Evolutionary conservation across 2,113 vertebrate genomes (phyloP), one percentile per base, ranked within the genome.

Genomic region (Budorcas taxicolor): DNA sequence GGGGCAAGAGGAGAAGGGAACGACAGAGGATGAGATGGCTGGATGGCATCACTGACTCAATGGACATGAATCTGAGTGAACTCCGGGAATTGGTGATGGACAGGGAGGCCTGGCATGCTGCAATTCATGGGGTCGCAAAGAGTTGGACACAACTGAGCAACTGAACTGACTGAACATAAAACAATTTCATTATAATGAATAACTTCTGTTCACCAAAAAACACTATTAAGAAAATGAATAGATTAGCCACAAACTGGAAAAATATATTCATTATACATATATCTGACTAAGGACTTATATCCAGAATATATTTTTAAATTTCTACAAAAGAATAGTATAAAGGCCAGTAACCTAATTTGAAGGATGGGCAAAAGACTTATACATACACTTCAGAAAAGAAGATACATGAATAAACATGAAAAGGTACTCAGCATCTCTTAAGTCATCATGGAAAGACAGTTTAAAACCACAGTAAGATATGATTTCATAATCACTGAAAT

Each of bases 171-270:
- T 50, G 50, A 50, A 50, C 50, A 60, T n/a, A 83, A 47, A 83
- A 91, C 60, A 91, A 57, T 84, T 95, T 93, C 23, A 55, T 90
- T 90, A 62, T 60, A 88, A 78, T 53, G 43, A 71, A 89, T 83
- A 87, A 43, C 58, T 87, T 93, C 58, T 81, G 6, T 33, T 96
- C 23, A 96, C 88, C 64, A 91, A 31, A 94, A 91, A 80, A 40
- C 2, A 91, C 36, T 58, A 71, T 87, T 84, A 92, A 87, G 43
- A 97, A 97, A 93, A 76, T 90, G 60, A 87, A 53, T 74, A 95
- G 36, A 89, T 7, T 81, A 86, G 23, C 55, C 43, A 58, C 40
- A 87, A 15, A 57, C n/a, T 96, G 10, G 27, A 81, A 62, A 93
- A 92, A 90, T 45, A 19, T 19, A 43, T 87, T 84, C 47, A 93